Evolutionary conservation across 2,888 invertebrate genomes (phyloP), one percentile per base, ranked within the genome.

Genomic region (Zygogramma bicolorata): DNA sequence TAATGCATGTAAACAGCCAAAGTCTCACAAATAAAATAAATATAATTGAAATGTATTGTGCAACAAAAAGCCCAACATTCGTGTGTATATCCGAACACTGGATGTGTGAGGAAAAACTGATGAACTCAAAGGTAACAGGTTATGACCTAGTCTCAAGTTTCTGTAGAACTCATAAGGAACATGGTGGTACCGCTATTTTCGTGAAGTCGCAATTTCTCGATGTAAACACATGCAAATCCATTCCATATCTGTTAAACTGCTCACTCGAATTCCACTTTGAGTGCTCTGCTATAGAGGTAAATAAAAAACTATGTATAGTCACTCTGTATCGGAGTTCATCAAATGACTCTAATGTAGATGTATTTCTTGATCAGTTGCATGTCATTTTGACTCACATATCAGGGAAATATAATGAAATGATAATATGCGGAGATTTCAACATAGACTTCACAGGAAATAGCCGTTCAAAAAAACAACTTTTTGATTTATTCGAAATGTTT

Each of bases 341-440:
- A 18, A 57, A 57, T 3, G 25, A 57, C 20, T 57, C 57, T 57
- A 10, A 57, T 6, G 25, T 57, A 6, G 22, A 57, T 10, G 13
- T 57, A 57, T 57, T 57, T 57, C 22, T 22, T 20, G 57, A 57
- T 25, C 57, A 22, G 20, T 57, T 57, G 6, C 10, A 20, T 25
- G 10, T 20, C 10, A 57, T 27, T 3, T 58, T 58, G 10, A 58
- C 22, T 58, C 25, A 58, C 27, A 58, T 58, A 58, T 5, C 58
- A n/a, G 25, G 27, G 22, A 58, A 27, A 25, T 58, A 58, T 25
- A 27, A 5, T 3, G 27, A 25, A 58, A 27, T 58, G 13, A 25
- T 58, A n/a, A 27, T 62, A 62, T 62, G 62, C 38, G 62, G 62
- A 27, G 62, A 62, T 38, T 25, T 62, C 13, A 62, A 62, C 27